These are phyloP conservation scores for Merluccius polli DNA, from an alignment of 2,797 vertebrate genomes.

Conservation along the genomic window DNA sequence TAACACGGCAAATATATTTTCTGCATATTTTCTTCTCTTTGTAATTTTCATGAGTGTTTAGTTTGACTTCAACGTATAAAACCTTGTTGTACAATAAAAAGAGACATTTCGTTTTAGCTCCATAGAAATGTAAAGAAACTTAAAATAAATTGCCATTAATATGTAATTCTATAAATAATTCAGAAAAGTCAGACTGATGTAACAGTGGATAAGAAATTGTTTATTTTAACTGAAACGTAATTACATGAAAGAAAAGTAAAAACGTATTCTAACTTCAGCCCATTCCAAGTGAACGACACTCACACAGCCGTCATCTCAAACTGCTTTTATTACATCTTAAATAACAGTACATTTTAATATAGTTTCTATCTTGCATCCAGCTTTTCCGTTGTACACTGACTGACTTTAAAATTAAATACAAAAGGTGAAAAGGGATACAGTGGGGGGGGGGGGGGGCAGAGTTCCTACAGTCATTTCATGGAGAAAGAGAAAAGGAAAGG, in stretches of 20 bases:
- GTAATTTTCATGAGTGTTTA: too few relatives aligned
- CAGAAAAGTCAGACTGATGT: conserved; percentile 47
- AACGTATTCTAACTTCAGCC: conserved; percentile 63
- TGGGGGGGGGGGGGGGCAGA: conserved; percentile 84
- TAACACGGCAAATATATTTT: not conserved
- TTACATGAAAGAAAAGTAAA: conserved; percentile 68
- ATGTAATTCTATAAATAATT: not conserved
- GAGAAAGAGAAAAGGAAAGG: conserved; percentile 78
- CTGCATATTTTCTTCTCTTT: not conserved
- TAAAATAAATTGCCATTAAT: not conserved
- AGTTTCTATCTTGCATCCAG: conserved; percentile 99
- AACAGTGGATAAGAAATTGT: conserved; percentile 69
- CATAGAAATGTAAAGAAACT: not conserved
- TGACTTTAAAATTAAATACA: conserved; percentile 99
- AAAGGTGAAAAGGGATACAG: conserved; percentile 85
- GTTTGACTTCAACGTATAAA: not conserved
- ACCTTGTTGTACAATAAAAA: not conserved
- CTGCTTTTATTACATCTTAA: conserved; percentile 99
- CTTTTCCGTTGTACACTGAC: conserved; percentile 99
- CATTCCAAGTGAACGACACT: conserved; percentile 67
- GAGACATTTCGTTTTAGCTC: not conserved
- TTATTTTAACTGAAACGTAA: conserved; percentile 71
- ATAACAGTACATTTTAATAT: conserved; percentile 99
- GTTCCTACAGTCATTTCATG: conserved; percentile 91
- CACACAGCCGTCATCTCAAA: conserved; percentile 89